Percentiles rank a stretch among this genome's conserved stretches.
Conservation (phyloP, 2,113 vertebrate genomes). For the Danio rerio region GRCz12tu NC_133188.1:30433001-30433500, state of each 20-base stretch:
- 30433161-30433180: too few species aligned
- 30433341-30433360: slow-evolving; percentile 97
- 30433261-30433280: neutral
- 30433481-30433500: neutral
- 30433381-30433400: slow-evolving; percentile 94
- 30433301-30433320: slow-evolving; percentile 38
- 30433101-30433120: too few species aligned
- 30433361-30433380: slow-evolving; percentile 98
- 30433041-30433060: too few species aligned
- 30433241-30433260: neutral
- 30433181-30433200: too few species aligned
- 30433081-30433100: too few species aligned
- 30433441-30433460: slow-evolving; percentile 87
- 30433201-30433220: too few species aligned
- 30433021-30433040: too few species aligned
- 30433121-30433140: too few species aligned
- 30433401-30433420: slow-evolving; percentile 92
- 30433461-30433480: too few species aligned
- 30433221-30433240: neutral
- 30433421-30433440: slow-evolving; percentile 93
- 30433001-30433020: too few species aligned
- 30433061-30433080: too few species aligned
- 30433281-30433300: neutral
- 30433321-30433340: slow-evolving; percentile 75
- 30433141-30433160: too few species aligned